Base-by-base conservation (phyloP, 2,888 invertebrate genomes). In the Drosophila mimetica region DNA sequence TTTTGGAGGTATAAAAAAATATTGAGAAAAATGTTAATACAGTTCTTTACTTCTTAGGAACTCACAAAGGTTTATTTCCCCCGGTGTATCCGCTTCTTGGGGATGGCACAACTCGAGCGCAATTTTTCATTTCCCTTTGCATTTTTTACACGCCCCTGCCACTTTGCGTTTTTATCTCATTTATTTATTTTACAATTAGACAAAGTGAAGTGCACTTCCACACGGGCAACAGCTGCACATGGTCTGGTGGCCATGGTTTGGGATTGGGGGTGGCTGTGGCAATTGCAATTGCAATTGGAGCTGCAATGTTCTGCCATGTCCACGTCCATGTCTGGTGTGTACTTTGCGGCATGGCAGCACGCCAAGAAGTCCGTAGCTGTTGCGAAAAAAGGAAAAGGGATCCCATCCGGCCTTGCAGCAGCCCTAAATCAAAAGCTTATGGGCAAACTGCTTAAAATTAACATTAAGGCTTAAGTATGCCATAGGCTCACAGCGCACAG, bases 121-220 rank as follows among this genome's bases (percentile, higher is more conserved):
- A 65, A 71, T 80, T 75, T 80, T 79, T 75, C 65, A 83, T 83
- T 77, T 81, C 79, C 67, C 59, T 53, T 52, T 64, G 63, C 63
- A 54, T 69, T 73, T 61, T 55, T 47, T 52, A 51, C 42, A 57
- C 48, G 48, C 51, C 48, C 42, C 46, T 58, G 48, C 66, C 66
- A 76, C 77, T 74, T 79, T 60, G 69, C 65, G 71, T 76, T 77
- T 77, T 79, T 83, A 79, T 77, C 75, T 82, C 75, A 83, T 86
- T 82, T 82, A 82, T 82, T 82, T 86, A 82, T 82, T 86, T 82
- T 79, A 86, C 82, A 82, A 82, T 82, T 82, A 86, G 86, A 82
- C 79, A 82, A 82, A 82, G 86, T 82, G 77, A 76, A 86, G 83
- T 79, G 75, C 66, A 61, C 58, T 79, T 67, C 44, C 63, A 41